Evolutionary conservation across 2,113 vertebrate species (phyloP).

Genomic region (Myiopsitta monachus): DNA sequence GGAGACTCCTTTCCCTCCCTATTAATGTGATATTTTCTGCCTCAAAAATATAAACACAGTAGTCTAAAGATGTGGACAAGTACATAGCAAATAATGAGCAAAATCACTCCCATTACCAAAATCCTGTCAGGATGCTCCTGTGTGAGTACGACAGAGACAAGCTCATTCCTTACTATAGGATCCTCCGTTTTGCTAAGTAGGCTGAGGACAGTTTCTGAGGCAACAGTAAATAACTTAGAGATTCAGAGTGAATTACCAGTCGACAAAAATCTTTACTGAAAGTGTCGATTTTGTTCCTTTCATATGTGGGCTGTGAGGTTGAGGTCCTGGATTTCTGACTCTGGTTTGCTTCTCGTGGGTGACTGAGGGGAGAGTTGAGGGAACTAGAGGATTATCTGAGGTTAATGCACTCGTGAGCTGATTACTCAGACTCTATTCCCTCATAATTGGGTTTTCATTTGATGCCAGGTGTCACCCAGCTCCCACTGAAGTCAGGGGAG

Average conservation of each 20-base stretch:
- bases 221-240: not conserved
- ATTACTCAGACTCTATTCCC: not conserved
- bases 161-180: fast-evolving
- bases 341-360: not conserved
- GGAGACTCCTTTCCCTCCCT: not conserved
- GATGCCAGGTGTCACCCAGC: not conserved
- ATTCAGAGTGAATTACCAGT: not conserved
- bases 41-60: not conserved
- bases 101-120: not conserved
- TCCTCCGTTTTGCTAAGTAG: not conserved
- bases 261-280: not conserved
- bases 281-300: not conserved
- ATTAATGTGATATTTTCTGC: not conserved
- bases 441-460: not conserved
- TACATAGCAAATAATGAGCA: not conserved
- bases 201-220: not conserved
- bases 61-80: not conserved
- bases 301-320: not conserved
- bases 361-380: not conserved
- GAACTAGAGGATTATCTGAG: not conserved
- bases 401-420: not conserved
- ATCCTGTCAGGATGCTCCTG: not conserved
- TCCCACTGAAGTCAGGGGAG: not conserved
- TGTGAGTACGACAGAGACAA: not conserved
- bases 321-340: not conserved